Evolutionary conservation across 2,888 invertebrate genomes (phyloP).

Genomic region (Baccha elongata): DNA sequence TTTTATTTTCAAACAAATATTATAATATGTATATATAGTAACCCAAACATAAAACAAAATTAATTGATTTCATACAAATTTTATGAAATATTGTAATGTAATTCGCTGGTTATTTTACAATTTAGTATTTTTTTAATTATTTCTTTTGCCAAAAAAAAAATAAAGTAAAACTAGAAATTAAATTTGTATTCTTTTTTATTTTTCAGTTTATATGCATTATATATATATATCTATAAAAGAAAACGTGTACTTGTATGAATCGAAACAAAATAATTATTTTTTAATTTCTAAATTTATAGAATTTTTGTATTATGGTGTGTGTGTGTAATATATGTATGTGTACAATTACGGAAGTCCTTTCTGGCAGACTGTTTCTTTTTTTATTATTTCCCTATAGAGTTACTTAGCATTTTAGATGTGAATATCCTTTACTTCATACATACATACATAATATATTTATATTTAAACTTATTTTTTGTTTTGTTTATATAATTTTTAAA

Average conservation of each 20-base stretch:
- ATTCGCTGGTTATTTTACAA: slow-evolving; percentile 11
- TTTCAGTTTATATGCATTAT: slow-evolving; percentile 58
- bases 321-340: slow-evolving; percentile 44
- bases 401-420: slow-evolving; percentile 69
- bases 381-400: slow-evolving; percentile 58
- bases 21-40: slow-evolving; percentile 29
- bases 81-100: slow-evolving; percentile 1
- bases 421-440: slow-evolving; percentile 71
- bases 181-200: slow-evolving; percentile 44
- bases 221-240: slow-evolving; percentile 61
- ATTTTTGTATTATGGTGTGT: slow-evolving; percentile 3
- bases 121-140: slow-evolving; percentile 3
- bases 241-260: slow-evolving; percentile 64
- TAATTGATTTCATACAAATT: slow-evolving; percentile 43
- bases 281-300: slow-evolving; percentile 52
- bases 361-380: slow-evolving; percentile 45
- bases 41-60: slow-evolving; percentile 56
- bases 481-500: slow-evolving; percentile 37
- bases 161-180: slow-evolving; percentile 42
- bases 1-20: slow-evolving; percentile 54
- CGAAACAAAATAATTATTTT: slow-evolving; percentile 61
- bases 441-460: slow-evolving; percentile 52
- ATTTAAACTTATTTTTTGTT: slow-evolving; percentile 38
- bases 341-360: slow-evolving; percentile 65
- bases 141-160: slow-evolving; percentile 13